phyloP scores from a whole-genome alignment of 2,113 vertebrate genomes.

The Muscicapa adusta region DNA sequence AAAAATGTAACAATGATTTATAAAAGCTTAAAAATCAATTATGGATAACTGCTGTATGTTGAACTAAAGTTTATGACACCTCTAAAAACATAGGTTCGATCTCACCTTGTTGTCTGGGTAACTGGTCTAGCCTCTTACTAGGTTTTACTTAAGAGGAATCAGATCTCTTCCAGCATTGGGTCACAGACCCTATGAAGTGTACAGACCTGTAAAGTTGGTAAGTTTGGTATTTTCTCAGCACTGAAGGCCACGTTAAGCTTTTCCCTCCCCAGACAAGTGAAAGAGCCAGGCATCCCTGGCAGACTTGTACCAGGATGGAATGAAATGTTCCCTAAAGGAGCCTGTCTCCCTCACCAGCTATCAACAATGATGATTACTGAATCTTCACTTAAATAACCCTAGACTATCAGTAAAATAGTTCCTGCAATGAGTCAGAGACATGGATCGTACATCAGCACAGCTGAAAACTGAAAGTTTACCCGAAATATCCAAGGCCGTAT shows the following conservation, averaged over 20 bases:
- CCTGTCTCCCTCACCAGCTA: neutral
- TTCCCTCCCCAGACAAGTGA: neutral
- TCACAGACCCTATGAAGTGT: neutral
- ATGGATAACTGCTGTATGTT: neutral
- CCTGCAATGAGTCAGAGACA: neutral
- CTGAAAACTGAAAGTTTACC: neutral
- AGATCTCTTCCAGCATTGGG: neutral
- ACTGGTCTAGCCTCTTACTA: neutral
- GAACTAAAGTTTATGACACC: neutral
- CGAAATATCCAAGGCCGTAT: neutral
- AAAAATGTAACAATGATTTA: neutral
- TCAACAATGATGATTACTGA: neutral
- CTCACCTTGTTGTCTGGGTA: neutral
- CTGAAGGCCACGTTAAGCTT: neutral
- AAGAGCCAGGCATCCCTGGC: neutral
- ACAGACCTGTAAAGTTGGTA: neutral
- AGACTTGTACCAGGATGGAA: neutral
- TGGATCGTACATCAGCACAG: neutral
- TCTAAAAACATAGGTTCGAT: accelerated
- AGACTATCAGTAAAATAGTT: neutral
- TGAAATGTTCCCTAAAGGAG: neutral
- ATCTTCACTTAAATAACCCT: neutral
- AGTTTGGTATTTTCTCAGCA: neutral
- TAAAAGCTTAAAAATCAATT: neutral
- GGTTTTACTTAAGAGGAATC: neutral